Conservation (phyloP, 2,888 invertebrate genomes). For the Thera britannica region DNA sequence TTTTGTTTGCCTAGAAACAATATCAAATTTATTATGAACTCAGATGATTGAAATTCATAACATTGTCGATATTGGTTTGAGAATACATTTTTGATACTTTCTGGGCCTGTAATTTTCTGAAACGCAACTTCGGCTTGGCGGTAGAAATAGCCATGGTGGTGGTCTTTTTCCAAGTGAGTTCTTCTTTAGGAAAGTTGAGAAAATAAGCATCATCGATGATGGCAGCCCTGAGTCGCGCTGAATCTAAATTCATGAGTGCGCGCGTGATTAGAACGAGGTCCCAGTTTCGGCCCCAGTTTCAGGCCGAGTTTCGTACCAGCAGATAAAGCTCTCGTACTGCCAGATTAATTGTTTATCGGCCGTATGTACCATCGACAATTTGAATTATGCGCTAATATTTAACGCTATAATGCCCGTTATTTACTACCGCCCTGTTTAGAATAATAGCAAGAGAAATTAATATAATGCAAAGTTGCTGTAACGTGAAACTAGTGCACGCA, state of each 20-base stretch:
- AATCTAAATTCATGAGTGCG: constrained; percentile 69
- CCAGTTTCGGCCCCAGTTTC: constrained; percentile 54
- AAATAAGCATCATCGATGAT: constrained; percentile 7
- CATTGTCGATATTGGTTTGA: too few relatives aligned
- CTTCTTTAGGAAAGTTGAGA: background rate
- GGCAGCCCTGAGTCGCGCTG: constrained; percentile 47
- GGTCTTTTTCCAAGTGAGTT: too few relatives aligned
- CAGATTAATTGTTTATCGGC: constrained; percentile 63
- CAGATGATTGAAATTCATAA: too few relatives aligned
- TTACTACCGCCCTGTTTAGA: constrained; percentile 33
- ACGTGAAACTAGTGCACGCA: constrained; percentile 3
- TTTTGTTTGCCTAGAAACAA: background rate
- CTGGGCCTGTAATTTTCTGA: too few relatives aligned
- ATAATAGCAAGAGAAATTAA: constrained; percentile 31
- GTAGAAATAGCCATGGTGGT: too few relatives aligned
- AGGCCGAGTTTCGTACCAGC: constrained; percentile 49
- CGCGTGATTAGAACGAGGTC: constrained; percentile 64
- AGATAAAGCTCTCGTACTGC: constrained; percentile 62
- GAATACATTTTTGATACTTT: too few relatives aligned
- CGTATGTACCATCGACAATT: constrained; percentile 48
- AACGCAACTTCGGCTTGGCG: too few relatives aligned
- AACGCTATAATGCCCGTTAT: constrained; percentile 40
- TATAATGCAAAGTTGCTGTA: constrained; percentile 20
- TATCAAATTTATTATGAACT: background rate
- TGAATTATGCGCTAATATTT: constrained; percentile 57